Conservation (phyloP, 2,797 vertebrate genomes). For the Thripadectes ignobilis region DNA sequence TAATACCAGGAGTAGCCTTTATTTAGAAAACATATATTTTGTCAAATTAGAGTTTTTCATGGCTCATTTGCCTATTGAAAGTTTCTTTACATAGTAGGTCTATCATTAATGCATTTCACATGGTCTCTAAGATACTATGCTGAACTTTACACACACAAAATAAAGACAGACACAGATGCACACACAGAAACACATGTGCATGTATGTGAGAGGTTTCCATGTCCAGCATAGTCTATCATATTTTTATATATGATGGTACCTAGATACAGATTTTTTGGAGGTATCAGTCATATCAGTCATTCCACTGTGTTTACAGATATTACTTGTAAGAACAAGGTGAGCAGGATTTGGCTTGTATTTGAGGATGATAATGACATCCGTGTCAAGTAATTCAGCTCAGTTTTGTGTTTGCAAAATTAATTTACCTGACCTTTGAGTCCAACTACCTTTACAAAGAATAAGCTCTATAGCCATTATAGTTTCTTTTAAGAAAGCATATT, state of each 20-base stretch:
- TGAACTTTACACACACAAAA: background rate
- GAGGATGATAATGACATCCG: background rate
- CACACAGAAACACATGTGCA: background rate
- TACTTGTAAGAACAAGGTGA: background rate
- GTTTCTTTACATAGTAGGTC: background rate
- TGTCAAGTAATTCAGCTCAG: background rate
- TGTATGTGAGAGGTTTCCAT: background rate
- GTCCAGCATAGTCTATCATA: background rate
- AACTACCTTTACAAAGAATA: background rate
- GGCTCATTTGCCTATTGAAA: slow-evolving; percentile 7
- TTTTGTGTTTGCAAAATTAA: slow-evolving; percentile 13
- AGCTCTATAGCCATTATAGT: background rate
- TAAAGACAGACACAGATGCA: background rate
- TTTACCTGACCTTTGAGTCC: background rate
- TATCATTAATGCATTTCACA: background rate
- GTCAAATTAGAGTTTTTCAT: background rate
- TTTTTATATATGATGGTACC: background rate
- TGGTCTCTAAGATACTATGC: background rate
- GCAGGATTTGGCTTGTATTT: background rate
- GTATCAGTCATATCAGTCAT: background rate
- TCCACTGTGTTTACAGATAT: background rate
- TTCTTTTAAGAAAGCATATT: background rate
- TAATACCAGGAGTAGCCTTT: background rate
- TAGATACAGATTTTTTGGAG: background rate
- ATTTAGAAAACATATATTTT: background rate